Percentiles rank a stretch among this genome's conserved stretches.
These are phyloP conservation scores for Pinna nobilis DNA, from an alignment of 1,140 invertebrate species.

Conservation along the genomic window DNA sequence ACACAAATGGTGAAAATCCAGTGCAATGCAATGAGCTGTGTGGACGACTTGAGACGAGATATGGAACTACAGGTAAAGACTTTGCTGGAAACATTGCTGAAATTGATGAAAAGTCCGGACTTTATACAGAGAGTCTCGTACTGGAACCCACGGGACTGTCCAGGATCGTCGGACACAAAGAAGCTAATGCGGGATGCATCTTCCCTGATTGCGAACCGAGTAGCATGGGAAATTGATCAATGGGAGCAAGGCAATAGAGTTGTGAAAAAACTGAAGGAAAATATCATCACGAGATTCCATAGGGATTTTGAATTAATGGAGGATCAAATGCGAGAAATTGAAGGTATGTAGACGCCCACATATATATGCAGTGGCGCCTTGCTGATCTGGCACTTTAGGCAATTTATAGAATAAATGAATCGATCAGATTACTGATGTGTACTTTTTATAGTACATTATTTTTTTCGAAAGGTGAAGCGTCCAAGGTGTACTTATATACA, in stretches of 20 bases:
- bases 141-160: conserved; percentile 32
- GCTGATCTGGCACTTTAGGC: too few species aligned
- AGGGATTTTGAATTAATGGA: conserved; percentile 61
- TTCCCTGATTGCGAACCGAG: conserved; percentile 42
- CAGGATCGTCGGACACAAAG: conserved; percentile 37
- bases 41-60: conserved; percentile 46
- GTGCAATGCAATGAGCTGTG: conserved; percentile 40
- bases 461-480: too few species aligned
- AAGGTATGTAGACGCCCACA: conserved; percentile 55
- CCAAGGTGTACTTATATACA: too few species aligned
- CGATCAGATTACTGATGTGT: too few species aligned
- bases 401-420: too few species aligned
- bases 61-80: conserved; percentile 30
- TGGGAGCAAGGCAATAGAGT: conserved; percentile 59
- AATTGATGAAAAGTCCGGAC: conserved; percentile 7
- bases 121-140: not conserved
- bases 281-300: conserved; percentile 57
- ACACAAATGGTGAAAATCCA: conserved; percentile 47
- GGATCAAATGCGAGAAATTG: conserved; percentile 59
- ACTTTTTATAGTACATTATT: too few species aligned
- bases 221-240: conserved; percentile 50
- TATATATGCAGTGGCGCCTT: too few species aligned
- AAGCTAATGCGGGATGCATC: conserved; percentile 43
- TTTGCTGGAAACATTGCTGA: conserved; percentile 8
- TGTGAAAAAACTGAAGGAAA: conserved; percentile 49